Conservation (phyloP, 2,797 vertebrate genomes). For the Rousettus madagascariensis region DNA sequence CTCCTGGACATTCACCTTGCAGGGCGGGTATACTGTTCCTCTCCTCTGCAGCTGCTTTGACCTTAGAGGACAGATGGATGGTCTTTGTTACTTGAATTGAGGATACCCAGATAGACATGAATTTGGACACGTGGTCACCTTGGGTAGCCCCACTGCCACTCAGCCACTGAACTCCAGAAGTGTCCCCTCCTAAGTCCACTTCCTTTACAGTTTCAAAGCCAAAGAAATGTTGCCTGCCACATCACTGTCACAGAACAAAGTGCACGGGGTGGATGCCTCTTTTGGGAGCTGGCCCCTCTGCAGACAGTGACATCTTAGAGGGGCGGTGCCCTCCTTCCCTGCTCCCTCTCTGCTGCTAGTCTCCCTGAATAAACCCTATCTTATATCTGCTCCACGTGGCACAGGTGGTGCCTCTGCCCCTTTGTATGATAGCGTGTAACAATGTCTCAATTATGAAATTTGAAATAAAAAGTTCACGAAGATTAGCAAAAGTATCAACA, state of each 20-base stretch:
- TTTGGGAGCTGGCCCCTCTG: not conserved
- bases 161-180: not conserved
- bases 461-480: not conserved
- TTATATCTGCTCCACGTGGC: not conserved
- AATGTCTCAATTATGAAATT: not conserved
- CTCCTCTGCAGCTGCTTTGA: not conserved
- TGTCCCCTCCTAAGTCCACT: not conserved
- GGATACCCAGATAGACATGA: not conserved
- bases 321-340: not conserved
- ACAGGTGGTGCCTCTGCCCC: not conserved
- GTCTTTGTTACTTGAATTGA: rapidly evolving
- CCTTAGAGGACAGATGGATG: not conserved
- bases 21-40: rapidly evolving
- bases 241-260: not conserved
- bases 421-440: not conserved
- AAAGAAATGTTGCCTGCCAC: not conserved
- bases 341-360: not conserved
- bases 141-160: not conserved
- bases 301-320: rapidly evolving
- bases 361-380: not conserved
- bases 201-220: not conserved
- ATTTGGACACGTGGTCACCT: not conserved
- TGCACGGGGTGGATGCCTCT: rapidly evolving
- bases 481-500: not conserved
- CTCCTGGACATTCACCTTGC: rapidly evolving